phyloP scores from a whole-genome alignment of 2,113 vertebrate species.

The Ammodramus savannarum region DNA sequence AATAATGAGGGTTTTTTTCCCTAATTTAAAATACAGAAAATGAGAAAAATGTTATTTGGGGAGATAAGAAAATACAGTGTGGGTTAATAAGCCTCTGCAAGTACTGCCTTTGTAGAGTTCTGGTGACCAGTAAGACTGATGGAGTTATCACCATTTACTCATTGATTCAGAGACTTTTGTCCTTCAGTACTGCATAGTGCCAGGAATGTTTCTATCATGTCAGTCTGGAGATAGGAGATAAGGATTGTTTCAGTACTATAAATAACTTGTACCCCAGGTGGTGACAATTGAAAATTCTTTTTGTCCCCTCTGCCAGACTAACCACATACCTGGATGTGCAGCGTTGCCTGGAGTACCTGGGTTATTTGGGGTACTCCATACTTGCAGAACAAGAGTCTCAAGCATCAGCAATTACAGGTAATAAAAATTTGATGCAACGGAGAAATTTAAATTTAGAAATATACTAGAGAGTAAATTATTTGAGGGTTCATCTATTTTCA shows the following conservation, averaged over 20 bases:
- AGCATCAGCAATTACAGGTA: constrained; percentile 92
- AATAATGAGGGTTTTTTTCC: background rate
- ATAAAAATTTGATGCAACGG: background rate
- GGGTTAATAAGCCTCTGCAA: background rate
- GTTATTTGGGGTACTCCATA: constrained; percentile 96
- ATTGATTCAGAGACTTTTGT: background rate
- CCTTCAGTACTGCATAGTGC: background rate
- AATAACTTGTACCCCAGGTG: background rate
- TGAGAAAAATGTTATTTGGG: background rate
- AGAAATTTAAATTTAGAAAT: background rate
- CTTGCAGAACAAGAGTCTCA: constrained; percentile 96
- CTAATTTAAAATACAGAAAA: background rate
- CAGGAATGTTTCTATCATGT: background rate
- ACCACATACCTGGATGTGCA: constrained; percentile 97
- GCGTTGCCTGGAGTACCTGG: constrained; percentile 94
- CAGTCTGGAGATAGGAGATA: background rate
- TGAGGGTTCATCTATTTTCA: background rate
- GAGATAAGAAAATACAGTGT: accelerated
- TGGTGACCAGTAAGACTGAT: background rate
- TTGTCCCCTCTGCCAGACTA: constrained; percentile 73
- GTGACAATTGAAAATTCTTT: background rate
- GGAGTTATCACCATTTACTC: background rate
- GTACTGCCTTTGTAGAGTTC: background rate
- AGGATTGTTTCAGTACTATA: background rate
- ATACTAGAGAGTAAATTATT: background rate